phyloP scores from a whole-genome alignment of 2,888 invertebrate genomes.

The Ethmia dodecea region DNA sequence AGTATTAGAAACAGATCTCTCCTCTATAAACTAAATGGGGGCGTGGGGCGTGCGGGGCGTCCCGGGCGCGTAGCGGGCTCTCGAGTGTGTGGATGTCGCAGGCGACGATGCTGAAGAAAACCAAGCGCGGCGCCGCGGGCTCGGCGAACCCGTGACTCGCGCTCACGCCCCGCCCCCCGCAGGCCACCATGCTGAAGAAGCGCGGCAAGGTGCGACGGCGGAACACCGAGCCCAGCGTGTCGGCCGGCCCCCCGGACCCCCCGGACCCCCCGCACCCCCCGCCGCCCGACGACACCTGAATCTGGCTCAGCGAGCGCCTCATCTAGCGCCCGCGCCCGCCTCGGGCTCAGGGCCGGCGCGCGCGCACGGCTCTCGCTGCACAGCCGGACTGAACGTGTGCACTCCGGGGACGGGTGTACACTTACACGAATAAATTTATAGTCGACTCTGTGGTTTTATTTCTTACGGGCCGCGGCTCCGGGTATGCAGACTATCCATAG shows the following conservation, averaged over 20 bases:
- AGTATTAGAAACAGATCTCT: too few relatives aligned
- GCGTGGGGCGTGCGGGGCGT: conserved; percentile 29
- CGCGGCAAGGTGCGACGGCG: conserved; percentile 97
- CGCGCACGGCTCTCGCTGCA: conserved; percentile 51
- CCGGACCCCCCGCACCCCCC: conserved; percentile 54
- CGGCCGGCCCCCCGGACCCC: conserved; percentile 49
- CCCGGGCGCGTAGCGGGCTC: conserved; percentile 24
- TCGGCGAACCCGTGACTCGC: conserved; percentile 70
- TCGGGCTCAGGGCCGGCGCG: conserved; percentile 65
- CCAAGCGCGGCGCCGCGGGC: conserved; percentile 92
- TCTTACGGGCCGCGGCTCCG: too few relatives aligned
- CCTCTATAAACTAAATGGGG: too few relatives aligned
- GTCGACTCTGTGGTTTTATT: too few relatives aligned
- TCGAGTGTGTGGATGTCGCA: conserved; percentile 70
- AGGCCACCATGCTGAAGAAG: conserved; percentile 99
- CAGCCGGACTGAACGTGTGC: background rate
- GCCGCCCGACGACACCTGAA: conserved; percentile 79
- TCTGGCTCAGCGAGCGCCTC: conserved; percentile 85
- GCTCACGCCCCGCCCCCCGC: conserved; percentile 55
- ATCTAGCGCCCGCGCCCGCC: conserved; percentile 74
- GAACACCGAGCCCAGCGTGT: conserved; percentile 91
- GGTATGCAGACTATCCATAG: too few relatives aligned
- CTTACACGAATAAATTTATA: too few relatives aligned
- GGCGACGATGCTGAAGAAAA: conserved; percentile 99
- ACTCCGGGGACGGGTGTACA: background rate